Base-by-base conservation (phyloP, 2,888 invertebrate genomes). In the Metalampra italica region DNA sequence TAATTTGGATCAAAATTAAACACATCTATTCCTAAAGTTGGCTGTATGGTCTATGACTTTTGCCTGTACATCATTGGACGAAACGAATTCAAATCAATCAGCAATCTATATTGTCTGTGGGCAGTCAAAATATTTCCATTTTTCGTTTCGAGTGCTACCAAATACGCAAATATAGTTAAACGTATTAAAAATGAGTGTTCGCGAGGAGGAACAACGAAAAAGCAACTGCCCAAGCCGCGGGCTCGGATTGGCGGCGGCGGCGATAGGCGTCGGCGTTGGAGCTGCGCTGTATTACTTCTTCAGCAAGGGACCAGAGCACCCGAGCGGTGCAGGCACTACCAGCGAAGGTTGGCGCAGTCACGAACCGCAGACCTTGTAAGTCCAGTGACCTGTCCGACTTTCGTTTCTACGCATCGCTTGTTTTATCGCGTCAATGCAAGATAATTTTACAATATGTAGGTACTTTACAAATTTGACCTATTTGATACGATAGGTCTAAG, bases 251-350 rank as follows among this genome's bases (percentile, higher is more conserved):
- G 87, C 85, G 42, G 86, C 81, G 12, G 83, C 85, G 49, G 88
- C 84, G 0, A 72, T 87, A 52, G 85, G 87, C 53, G 82, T 85
- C 45, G 85, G 87, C 0, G 80, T 88, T 63, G 88, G 87, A 44
- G 85, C 87, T 3, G 87, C 87, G 14, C 50, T 88, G 57, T 88
- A 84, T 68, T 88, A 88, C 71, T 78, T 78, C 65, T 82, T 84
- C 56, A 84, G 68, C 58, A 84, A 81, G 64, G 57, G 76, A 43
- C 56, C 67, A 29, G 83, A 82, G 52, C 66, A 78, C 14, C 81
- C 82, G 1, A 66, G 71, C 44, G 52, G 64, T 0, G 75, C 71
- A 53, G 84, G 82, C 11, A 73, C 85, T 0, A 77, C 82, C 1
- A 66, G 74, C n/a, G 58, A 64, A n/a, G 59, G 58, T 5, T 84